Conservation (phyloP, 2,113 vertebrate genomes). For the Sphaerodactylus townsendi region DNA sequence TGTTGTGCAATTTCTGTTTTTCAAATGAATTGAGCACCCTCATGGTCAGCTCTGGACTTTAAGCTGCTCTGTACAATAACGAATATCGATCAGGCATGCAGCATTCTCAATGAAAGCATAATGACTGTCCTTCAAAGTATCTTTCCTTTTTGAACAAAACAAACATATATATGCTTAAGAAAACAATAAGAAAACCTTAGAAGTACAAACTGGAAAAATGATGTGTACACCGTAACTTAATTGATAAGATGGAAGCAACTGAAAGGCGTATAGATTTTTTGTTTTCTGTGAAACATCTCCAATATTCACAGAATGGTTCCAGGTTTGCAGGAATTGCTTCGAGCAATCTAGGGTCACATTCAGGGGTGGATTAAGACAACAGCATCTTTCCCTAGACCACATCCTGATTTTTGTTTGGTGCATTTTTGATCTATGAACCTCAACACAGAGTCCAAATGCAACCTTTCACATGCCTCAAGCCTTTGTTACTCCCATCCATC, state of each 20-base stretch:
- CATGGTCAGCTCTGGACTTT: conserved; percentile 59
- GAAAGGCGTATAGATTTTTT: conserved; percentile 4
- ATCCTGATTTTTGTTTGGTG: neutral
- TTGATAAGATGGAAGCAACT: neutral
- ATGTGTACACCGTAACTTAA: neutral
- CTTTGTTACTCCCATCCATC: neutral
- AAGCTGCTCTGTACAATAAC: conserved; percentile 56
- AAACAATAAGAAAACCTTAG: conserved; percentile 12
- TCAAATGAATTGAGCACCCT: conserved; percentile 63
- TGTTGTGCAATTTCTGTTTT: conserved; percentile 49
- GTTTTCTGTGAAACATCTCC: neutral
- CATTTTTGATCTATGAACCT: neutral
- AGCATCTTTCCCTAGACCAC: neutral
- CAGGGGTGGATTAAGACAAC: neutral
- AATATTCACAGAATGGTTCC: neutral
- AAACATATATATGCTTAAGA: conserved; percentile 34
- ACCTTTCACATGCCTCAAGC: neutral
- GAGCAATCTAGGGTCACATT: neutral
- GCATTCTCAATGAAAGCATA: conserved; percentile 29
- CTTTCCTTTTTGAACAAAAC: conserved; percentile 39
- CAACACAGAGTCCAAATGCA: neutral
- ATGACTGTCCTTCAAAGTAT: conserved; percentile 33
- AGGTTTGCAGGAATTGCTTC: neutral
- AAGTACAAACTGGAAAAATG: conserved; percentile 10
- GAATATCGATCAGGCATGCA: conserved; percentile 20